A percentile compares a stretch with the other conserved stretches of the same genome.
Conservation (phyloP, 2,888 invertebrate genomes). For the Lithophane leautieri region DNA sequence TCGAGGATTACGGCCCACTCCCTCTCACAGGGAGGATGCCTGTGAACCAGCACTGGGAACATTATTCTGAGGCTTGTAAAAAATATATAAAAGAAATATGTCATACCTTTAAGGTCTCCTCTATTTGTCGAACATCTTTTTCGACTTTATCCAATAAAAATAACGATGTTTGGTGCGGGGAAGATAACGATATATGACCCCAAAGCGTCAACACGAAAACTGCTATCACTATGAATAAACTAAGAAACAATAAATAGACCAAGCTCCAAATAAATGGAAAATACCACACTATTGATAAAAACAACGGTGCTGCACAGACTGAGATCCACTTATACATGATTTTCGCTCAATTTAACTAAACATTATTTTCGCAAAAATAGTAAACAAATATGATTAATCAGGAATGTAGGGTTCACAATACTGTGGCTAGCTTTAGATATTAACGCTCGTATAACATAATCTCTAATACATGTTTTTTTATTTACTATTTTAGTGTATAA, state of each 20-base stretch:
- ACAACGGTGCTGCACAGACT: conserved; percentile 74
- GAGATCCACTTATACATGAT: conserved; percentile 80
- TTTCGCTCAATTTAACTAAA: conserved; percentile 58
- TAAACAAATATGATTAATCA: conserved; percentile 53
- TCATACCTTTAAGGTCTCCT: conserved; percentile 91
- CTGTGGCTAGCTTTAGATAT: conserved; percentile 1
- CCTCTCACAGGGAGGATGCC: no score
- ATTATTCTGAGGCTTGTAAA: background rate
- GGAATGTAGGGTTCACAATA: conserved; percentile 26
- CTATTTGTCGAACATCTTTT: conserved; percentile 91
- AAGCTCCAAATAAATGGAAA: conserved; percentile 80
- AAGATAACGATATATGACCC: conserved; percentile 92
- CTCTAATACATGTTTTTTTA: conserved; percentile 31
- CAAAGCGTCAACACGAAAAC: conserved; percentile 87
- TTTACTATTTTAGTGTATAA: background rate
- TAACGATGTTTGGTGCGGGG: conserved; percentile 91
- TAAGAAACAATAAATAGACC: conserved; percentile 77
- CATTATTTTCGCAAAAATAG: conserved; percentile 50
- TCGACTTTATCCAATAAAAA: conserved; percentile 91
- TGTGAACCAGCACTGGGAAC: no score
- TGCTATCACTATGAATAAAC: conserved; percentile 74
- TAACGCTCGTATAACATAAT: conserved; percentile 1
- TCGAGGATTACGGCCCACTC: no score
- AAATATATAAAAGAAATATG: background rate
- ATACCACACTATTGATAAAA: conserved; percentile 79